Percentiles rank a stretch among this genome's conserved stretches.
These are phyloP conservation scores for Cebus imitator DNA, from an alignment of 2,113 vertebrate species.

Conservation along the genomic window DNA sequence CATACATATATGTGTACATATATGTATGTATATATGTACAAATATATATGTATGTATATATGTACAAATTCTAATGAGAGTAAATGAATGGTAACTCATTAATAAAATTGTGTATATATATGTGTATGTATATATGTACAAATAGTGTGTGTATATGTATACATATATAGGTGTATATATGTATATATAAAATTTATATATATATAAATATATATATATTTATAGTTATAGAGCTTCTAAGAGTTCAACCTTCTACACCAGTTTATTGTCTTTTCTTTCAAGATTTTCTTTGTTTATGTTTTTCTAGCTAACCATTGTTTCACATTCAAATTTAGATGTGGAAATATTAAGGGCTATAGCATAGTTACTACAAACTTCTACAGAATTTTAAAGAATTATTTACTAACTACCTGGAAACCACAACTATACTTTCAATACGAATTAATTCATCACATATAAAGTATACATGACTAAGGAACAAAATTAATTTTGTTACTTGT, in stretches of 20 bases:
- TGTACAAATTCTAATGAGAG: too few species aligned
- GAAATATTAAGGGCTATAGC: slow-evolving; percentile 2
- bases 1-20: too few species aligned
- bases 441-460: neutral
- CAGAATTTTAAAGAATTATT: neutral
- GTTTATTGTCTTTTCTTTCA: neutral
- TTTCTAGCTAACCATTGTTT: neutral
- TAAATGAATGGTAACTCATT: too few species aligned
- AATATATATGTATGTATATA: too few species aligned
- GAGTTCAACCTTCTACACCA: neutral
- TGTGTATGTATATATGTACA: too few species aligned
- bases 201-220: slow-evolving; percentile 7
- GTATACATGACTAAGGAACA: slow-evolving; percentile 26
- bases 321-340: neutral
- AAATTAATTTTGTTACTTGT: neutral
- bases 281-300: neutral
- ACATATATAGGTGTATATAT: too few species aligned
- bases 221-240: slow-evolving; percentile 57
- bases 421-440: neutral
- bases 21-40: too few species aligned
- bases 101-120: too few species aligned
- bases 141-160: too few species aligned
- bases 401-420: neutral
- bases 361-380: neutral
- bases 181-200: too few species aligned